A percentile compares a stretch with the other conserved stretches of the same genome.
phyloP scores from a whole-genome alignment of 2,888 invertebrate genomes.

The Melinaea marsaeus region DNA sequence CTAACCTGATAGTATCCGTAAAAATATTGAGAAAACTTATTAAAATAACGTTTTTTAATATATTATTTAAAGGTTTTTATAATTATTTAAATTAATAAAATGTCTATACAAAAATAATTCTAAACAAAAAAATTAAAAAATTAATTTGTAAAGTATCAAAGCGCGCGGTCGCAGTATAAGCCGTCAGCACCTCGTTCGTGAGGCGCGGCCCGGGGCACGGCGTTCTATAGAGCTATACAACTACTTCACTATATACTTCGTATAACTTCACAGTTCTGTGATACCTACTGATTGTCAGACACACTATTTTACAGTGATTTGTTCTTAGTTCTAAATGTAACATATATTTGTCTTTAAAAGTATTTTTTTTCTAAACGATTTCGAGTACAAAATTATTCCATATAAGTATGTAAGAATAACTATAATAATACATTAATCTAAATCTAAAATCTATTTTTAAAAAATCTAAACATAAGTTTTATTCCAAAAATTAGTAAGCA shows the following conservation, averaged over 20 bases:
- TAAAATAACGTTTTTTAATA: neutral
- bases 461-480: too few relatives aligned
- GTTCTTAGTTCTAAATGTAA: too few relatives aligned
- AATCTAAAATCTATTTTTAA: too few relatives aligned
- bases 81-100: conserved; percentile 6
- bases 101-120: conserved; percentile 18
- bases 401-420: too few relatives aligned
- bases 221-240: conserved; percentile 26
- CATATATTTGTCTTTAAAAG: too few relatives aligned
- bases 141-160: conserved; percentile 46
- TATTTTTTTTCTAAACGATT: too few relatives aligned
- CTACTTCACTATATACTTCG: conserved; percentile 12
- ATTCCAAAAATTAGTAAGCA: too few relatives aligned
- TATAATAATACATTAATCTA: too few relatives aligned
- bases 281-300: neutral
- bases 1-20: too few relatives aligned
- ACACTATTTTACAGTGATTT: too few relatives aligned
- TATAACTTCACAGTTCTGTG: conserved; percentile 5
- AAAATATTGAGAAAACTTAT: neutral
- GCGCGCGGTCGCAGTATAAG: conserved; percentile 38
- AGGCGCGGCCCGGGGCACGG: conserved; percentile 47
- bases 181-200: conserved; percentile 51
- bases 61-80: conserved; percentile 7
- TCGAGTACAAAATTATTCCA: too few relatives aligned
- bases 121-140: conserved; percentile 6